These are phyloP conservation scores for Cebidichthys violaceus DNA, from an alignment of 2,113 vertebrate genomes.

Conservation along the genomic window DNA sequence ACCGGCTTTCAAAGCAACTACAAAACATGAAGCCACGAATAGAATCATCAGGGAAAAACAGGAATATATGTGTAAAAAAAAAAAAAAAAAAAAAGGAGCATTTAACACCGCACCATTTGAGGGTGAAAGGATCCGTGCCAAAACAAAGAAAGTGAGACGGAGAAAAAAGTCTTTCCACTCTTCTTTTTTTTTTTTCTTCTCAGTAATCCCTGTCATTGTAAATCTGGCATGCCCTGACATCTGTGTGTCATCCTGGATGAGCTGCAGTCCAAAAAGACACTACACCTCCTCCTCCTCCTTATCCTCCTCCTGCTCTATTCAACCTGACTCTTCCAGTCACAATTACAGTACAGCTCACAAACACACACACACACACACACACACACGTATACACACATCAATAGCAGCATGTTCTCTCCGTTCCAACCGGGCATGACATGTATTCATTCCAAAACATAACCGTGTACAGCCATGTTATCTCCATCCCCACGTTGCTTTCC, in stretches of 20 bases:
- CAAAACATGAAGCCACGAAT: not conserved
- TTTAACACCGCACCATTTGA: not conserved
- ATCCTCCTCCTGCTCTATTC: not conserved
- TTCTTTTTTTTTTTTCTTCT: not conserved
- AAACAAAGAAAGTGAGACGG: not conserved
- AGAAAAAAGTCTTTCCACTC: not conserved
- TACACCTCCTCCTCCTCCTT: conserved; percentile 19
- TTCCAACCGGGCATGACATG: conserved; percentile 1
- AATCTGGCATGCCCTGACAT: conserved; percentile 48
- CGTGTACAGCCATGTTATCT: not conserved
- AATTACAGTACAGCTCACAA: conserved; percentile 35
- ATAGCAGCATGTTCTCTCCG: conserved; percentile 9
- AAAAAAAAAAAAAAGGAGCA: too few relatives aligned
- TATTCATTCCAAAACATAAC: conserved; percentile 32
- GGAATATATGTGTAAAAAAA: not conserved
- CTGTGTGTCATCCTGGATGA: conserved; percentile 44
- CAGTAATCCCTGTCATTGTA: conserved; percentile 6
- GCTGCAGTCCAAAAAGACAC: conserved; percentile 42
- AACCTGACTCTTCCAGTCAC: conserved; percentile 48
- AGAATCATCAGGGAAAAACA: not conserved
- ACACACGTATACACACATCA: conserved; percentile 21
- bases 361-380: conserved; percentile 4
- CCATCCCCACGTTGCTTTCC: conserved; percentile 9
- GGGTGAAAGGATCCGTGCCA: not conserved
- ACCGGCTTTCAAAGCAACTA: not conserved